Evolutionary conservation across 2,888 invertebrate genomes (phyloP).

Genomic region (Andrena minutula): DNA sequence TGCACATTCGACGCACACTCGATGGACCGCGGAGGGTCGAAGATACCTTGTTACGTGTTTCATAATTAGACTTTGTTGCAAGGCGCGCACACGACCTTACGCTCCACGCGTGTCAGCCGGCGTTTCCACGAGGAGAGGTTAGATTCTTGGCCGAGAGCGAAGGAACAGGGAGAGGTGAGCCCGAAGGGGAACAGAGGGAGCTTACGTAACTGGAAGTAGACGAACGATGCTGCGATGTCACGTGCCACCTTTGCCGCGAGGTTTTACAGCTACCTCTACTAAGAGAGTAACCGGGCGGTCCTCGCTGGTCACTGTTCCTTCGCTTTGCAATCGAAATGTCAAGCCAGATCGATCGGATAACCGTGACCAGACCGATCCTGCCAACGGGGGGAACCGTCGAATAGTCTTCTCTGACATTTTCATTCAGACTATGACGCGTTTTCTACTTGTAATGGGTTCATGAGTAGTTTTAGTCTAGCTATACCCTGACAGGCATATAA

Average conservation of each 20-base stretch:
- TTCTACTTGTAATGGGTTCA: slow-evolving; percentile 7
- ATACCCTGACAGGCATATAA: no score
- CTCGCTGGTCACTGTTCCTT: slow-evolving; percentile 16
- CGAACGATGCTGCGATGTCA: slow-evolving; percentile 61
- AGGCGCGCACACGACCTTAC: slow-evolving; percentile 19
- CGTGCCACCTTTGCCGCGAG: slow-evolving; percentile 49
- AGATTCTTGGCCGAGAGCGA: not conserved
- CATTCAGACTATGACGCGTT: not conserved
- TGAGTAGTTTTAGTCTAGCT: no score
- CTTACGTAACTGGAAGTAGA: slow-evolving; percentile 66
- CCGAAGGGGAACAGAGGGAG: slow-evolving; percentile 5
- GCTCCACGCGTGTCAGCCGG: not conserved
- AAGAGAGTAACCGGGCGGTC: slow-evolving; percentile 16
- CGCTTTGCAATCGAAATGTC: slow-evolving; percentile 46
- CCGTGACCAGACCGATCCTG: slow-evolving; percentile 1
- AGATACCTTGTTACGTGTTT: not conserved
- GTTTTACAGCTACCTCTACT: slow-evolving; percentile 34
- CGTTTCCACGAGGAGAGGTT: slow-evolving; percentile 4
- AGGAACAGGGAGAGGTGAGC: not conserved
- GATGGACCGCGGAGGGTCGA: slow-evolving; percentile 7
- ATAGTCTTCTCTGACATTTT: slow-evolving; percentile 20
- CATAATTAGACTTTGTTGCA: slow-evolving; percentile 27
- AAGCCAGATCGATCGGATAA: slow-evolving; percentile 46
- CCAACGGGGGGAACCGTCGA: not conserved
- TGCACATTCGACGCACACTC: no score